Evolutionary conservation across 1,140 invertebrate genomes (phyloP), one percentile per base, ranked within the genome.

Genomic region (Agrilus planipennis): DNA sequence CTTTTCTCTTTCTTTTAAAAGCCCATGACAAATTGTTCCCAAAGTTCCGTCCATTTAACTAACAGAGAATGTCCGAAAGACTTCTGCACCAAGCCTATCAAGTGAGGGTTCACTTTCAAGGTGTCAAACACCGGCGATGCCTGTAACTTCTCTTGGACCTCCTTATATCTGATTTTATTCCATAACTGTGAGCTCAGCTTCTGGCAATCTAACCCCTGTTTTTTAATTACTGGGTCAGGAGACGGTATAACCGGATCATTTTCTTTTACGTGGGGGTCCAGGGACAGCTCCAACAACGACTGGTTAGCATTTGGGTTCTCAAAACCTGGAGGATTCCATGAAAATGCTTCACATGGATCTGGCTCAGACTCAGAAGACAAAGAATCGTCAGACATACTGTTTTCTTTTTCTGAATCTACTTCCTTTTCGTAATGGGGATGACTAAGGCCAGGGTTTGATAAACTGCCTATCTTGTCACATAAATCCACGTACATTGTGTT

Each of bases 111-210:
- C 10, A 17, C 29, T n/a, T 27, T 27, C 7, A 27, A n/a, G n/a
- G 25, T n/a, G n/a, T 27, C 25, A 27, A 27, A 27, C n/a, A 27
- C 25, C 25, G 25, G 25, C 25, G 25, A 27, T 9, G 25, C 25
- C n/a, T 27, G 25, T 9, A 27, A 39, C 21, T 38, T 50, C 25
- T 52, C 45, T 21, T 52, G 39, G 9, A 44, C 48, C n/a, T 54
- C 42, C 12, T 47, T 50, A 29, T 52, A 52, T 9, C 45, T 16
- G 16, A 54, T 46, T 22, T 42, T 50, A 37, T 52, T 50, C 50
- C 46, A 54, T 4, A 11, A 18, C 10, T 14, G 2, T 0, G 38
- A 38, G 14, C 46, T 40, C 11, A 53, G 31, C 29, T 41, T 44
- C 22, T 53, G 51, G 38, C 42, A 49, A 1, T 28, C 9, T 7